These are phyloP conservation scores for Meda fulgida DNA, from an alignment of 2,797 vertebrate genomes.

Conservation along the genomic window DNA sequence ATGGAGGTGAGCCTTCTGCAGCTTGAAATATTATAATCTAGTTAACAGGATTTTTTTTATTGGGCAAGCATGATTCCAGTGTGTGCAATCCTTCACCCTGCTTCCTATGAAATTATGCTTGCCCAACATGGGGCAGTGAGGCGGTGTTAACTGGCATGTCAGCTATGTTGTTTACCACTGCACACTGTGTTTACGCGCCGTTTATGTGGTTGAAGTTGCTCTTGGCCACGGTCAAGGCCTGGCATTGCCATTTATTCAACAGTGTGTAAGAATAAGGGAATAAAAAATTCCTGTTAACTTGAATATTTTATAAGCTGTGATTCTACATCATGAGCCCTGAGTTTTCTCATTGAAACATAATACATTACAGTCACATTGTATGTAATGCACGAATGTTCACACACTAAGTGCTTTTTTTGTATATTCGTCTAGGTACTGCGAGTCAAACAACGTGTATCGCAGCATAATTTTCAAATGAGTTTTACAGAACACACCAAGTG, in stretches of 20 bases:
- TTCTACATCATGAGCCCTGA: slow-evolving; percentile 1
- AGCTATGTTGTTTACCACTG: slow-evolving; percentile 66
- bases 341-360: not conserved
- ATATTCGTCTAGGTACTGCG: slow-evolving; percentile 82
- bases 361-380: not conserved
- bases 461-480: slow-evolving; percentile 83
- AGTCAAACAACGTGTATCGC: slow-evolving; percentile 78
- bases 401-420: slow-evolving; percentile 54
- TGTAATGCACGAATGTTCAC: not conserved
- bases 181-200: slow-evolving; percentile 56
- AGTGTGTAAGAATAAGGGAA: slow-evolving; percentile 4
- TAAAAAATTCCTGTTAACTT: slow-evolving; percentile 2
- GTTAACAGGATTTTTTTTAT: too few species aligned
- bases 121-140: slow-evolving; percentile 31
- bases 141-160: slow-evolving; percentile 57
- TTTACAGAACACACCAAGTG: slow-evolving; percentile 91
- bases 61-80: not conserved
- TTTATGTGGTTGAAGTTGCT: slow-evolving; percentile 45
- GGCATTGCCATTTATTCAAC: slow-evolving; percentile 28
- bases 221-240: slow-evolving; percentile 26
- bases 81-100: slow-evolving; percentile 5
- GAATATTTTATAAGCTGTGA: slow-evolving; percentile 22
- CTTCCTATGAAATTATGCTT: not conserved
- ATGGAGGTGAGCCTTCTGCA: slow-evolving; percentile 84
- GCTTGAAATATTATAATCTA: not conserved